Percentiles rank a stretch among this genome's conserved stretches.
phyloP scores from a whole-genome alignment of 2,888 invertebrate species.

The Drosophila pseudotalamancana region DNA sequence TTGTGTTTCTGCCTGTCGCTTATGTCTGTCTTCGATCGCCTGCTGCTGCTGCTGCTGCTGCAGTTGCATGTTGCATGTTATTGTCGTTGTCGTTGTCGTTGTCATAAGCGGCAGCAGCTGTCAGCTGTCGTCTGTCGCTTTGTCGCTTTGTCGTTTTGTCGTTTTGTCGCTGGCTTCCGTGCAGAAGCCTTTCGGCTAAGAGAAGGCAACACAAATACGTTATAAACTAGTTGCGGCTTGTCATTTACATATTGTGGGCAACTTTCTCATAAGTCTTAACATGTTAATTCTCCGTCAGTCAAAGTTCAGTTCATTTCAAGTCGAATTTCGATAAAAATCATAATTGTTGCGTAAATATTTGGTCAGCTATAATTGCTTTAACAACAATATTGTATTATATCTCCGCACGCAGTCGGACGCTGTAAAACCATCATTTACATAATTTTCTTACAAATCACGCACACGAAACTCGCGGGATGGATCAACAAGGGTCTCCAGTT shows the following conservation, averaged over 20 bases:
- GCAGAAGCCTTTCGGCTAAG: constrained; percentile 18
- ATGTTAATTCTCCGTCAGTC: constrained; percentile 20
- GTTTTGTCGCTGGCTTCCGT: constrained; percentile 41
- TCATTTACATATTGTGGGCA: constrained; percentile 28
- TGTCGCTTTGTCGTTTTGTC: constrained; percentile 30
- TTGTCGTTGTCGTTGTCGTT: too few relatives aligned
- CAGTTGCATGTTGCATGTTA: constrained; percentile 21
- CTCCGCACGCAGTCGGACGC: constrained; percentile 37
- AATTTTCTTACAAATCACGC: constrained; percentile 75
- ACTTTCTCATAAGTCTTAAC: constrained; percentile 28
- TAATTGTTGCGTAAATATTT: constrained; percentile 79
- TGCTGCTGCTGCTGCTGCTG: constrained; percentile 13
- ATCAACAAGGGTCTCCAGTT: constrained; percentile 23
- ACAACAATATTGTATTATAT: constrained; percentile 60
- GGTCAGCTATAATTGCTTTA: constrained; percentile 75
- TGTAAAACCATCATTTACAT: constrained; percentile 76
- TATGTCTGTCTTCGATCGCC: constrained; percentile 45
- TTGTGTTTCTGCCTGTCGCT: constrained; percentile 45
- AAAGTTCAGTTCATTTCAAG: constrained; percentile 28
- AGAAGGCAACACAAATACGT: constrained; percentile 1
- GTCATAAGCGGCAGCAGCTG: constrained; percentile 63
- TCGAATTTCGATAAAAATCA: constrained; percentile 57
- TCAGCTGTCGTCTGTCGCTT: constrained; percentile 49
- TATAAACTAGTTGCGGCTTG: neutral
- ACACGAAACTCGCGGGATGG: constrained; percentile 36